Evolutionary conservation across 2,113 vertebrate genomes (phyloP), one percentile per base, ranked within the genome.

Genomic region (Prionailurus bengalensis): DNA sequence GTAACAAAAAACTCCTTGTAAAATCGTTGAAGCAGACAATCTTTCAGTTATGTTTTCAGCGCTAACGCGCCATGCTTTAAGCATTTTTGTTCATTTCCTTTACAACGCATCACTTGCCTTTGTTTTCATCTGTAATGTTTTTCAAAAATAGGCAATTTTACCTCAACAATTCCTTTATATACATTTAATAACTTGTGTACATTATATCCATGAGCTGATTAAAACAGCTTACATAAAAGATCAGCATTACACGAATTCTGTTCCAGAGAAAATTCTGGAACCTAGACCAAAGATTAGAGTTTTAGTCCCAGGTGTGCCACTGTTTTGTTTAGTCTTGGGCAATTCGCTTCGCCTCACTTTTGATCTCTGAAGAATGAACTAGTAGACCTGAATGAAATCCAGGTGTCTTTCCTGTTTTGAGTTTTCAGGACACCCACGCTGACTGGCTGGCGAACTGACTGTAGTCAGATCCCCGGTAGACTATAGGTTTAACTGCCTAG

Each of bases 241-340:
- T 81, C 5, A 71, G 13, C 42, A 85, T 33, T 12, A n/a, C 12
- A 79, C 19, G 48, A 63, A 63, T 92, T 93, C n/a, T 82, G 14
- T 71, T 83, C n/a, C 87, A 70, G 36, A 97, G 74, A 66, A 92
- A 48, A 94, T 79, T 97, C 74, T 95, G 96, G 61, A 96, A 70
- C 83, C 7, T 11, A 83, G 81, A 80, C 39, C 31, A 61, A 92
- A 61, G 21, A 76, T 71, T 7, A 88, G 29, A 3, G 21, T 53
- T 85, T 94, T 80, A 88, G 29, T 39, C 29, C 70, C 51, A 93
- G 16, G 61, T 51, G 23, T 97, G 58, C 33, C 58, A 58, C 5
- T 63, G 4, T 91, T 96, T 76, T 76, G 42, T 78, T 78, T 89
- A 33, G 86, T 71, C 36, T n/a, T 79, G 66, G 87, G 19, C 33